phyloP scores from a whole-genome alignment of 2,888 invertebrate species.

The Dolomedes plantarius region DNA sequence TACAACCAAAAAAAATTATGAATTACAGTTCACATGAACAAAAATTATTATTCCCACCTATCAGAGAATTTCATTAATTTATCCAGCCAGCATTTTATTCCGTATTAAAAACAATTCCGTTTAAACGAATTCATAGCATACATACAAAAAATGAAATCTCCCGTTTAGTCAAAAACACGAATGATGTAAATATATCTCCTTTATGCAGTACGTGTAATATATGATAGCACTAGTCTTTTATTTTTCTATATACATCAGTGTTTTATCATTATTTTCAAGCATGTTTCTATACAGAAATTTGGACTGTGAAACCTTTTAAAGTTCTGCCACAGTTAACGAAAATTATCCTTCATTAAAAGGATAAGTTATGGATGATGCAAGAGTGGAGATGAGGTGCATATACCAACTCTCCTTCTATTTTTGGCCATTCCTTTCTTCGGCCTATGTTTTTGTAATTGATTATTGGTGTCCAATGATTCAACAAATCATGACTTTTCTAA shows the following conservation, averaged over 20 bases:
- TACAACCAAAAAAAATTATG: too few relatives aligned
- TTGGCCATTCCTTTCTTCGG: conserved; percentile 63
- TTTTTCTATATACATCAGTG: neutral
- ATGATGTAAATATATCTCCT: neutral
- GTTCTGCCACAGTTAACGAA: neutral
- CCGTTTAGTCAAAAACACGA: neutral
- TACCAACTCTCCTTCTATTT: conserved; percentile 57
- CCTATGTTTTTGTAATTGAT: conserved; percentile 64
- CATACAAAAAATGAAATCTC: too few relatives aligned
- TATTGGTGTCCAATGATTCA: conserved; percentile 61
- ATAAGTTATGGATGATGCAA: neutral
- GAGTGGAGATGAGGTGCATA: conserved; percentile 10
- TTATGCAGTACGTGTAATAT: neutral
- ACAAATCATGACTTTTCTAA: conserved; percentile 65
- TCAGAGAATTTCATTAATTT: too few relatives aligned
- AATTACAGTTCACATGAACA: too few relatives aligned
- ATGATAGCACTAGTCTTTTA: neutral
- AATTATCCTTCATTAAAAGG: neutral
- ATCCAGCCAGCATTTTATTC: too few relatives aligned
- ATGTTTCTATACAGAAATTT: conserved; percentile 12
- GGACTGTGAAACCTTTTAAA: conserved; percentile 1
- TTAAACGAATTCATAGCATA: too few relatives aligned
- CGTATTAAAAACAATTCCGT: too few relatives aligned
- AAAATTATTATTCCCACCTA: too few relatives aligned
- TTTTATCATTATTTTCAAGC: conserved; percentile 6